Conservation (phyloP, 1,140 invertebrate genomes). For the Mya arenaria region DNA sequence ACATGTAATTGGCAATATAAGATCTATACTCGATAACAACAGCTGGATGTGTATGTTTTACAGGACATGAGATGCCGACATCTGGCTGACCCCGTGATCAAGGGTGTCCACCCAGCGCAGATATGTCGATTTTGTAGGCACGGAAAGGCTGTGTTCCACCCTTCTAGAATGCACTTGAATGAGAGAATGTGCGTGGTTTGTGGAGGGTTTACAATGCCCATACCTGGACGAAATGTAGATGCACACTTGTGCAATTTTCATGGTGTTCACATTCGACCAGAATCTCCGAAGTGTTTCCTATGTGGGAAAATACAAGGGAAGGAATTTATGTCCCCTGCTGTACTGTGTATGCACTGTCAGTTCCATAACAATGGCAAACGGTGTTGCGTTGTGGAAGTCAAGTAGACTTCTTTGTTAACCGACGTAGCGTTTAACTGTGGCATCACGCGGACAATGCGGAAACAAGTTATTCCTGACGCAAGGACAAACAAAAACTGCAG, state of each 20-base stretch:
- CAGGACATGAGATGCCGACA: slow-evolving; percentile 26
- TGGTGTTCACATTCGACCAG: neutral
- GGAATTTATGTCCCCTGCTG: neutral
- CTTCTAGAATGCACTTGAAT: neutral
- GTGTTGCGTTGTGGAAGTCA: slow-evolving; percentile 10
- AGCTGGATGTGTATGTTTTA: neutral
- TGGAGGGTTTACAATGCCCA: neutral
- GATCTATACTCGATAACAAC: neutral
- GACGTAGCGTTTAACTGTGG: neutral
- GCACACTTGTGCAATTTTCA: slow-evolving; percentile 25
- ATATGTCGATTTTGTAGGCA: slow-evolving; percentile 29
- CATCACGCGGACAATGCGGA: neutral
- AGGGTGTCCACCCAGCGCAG: neutral
- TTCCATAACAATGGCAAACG: slow-evolving; percentile 37
- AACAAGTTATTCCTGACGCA: neutral
- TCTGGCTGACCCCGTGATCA: slow-evolving; percentile 39
- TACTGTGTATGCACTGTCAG: slow-evolving; percentile 24
- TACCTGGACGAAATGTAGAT: neutral
- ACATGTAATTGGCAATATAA: neutral
- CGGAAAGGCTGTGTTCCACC: neutral
- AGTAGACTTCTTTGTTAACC: neutral
- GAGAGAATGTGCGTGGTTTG: slow-evolving; percentile 34
- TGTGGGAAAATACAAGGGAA: neutral
- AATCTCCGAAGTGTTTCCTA: neutral
- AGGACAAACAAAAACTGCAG: neutral